These are phyloP conservation scores for Petrolisthes cinctipes DNA, from an alignment of 2,888 invertebrate genomes.

Conservation along the genomic window DNA sequence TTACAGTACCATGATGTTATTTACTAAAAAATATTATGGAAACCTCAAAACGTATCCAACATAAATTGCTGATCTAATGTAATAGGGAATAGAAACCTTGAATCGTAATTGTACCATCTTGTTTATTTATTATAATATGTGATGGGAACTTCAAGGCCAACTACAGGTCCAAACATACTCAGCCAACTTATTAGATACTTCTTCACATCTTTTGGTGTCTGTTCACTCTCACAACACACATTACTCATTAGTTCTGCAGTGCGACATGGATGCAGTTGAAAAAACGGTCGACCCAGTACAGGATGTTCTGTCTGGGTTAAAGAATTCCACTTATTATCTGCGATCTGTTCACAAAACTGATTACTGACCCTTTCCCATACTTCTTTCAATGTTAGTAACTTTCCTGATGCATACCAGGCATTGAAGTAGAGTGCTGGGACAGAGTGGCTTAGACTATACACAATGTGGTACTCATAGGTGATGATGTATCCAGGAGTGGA, in stretches of 20 bases:
- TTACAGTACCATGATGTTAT: too few relatives aligned
- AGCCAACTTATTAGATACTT: constrained; percentile 58
- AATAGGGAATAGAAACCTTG: too few relatives aligned
- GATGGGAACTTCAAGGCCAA: constrained; percentile 46
- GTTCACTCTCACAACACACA: not conserved
- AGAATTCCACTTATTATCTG: constrained; percentile 38
- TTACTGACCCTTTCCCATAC: constrained; percentile 35
- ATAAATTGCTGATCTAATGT: too few relatives aligned
- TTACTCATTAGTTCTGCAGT: constrained; percentile 53
- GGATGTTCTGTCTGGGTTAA: constrained; percentile 61
- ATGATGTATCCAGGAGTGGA: not conserved
- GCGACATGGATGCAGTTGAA: constrained; percentile 60
- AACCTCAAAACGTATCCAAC: too few relatives aligned
- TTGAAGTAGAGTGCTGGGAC: constrained; percentile 57
- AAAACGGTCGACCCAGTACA: constrained; percentile 51
- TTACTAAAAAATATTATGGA: too few relatives aligned
- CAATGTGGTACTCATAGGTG: constrained; percentile 56
- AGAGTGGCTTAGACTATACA: constrained; percentile 54
- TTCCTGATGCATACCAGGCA: constrained; percentile 48
- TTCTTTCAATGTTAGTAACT: constrained; percentile 43
- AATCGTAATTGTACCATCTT: not conserved
- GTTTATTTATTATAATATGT: constrained; percentile 40
- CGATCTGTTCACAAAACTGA: constrained; percentile 35
- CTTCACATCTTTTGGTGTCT: not conserved
- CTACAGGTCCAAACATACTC: constrained; percentile 56